Conservation (phyloP, 2,888 invertebrate genomes). For the Pachliopta kotzebuea region DNA sequence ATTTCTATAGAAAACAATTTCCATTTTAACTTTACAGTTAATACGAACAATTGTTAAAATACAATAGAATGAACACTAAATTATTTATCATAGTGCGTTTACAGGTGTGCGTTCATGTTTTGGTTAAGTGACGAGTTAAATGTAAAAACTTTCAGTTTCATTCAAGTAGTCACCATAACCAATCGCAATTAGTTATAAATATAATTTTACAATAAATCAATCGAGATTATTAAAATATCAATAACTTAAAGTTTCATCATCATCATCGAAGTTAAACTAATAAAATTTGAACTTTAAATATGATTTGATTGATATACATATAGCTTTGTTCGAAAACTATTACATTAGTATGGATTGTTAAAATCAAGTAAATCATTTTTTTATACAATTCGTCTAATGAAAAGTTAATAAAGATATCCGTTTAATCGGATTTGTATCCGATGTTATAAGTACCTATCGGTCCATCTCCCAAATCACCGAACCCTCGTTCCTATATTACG, state of each 20-base stretch:
- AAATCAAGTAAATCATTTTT: no score
- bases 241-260: no score
- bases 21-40: neutral
- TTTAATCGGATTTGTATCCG: neutral
- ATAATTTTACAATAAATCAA: conserved; percentile 32
- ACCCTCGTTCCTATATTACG: neutral
- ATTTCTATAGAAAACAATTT: neutral
- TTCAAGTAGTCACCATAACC: conserved; percentile 32
- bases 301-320: neutral
- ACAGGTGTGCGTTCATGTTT: conserved; percentile 11
- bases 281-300: neutral
- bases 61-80: neutral
- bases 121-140: no score
- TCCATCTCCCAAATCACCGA: conserved; percentile 40
- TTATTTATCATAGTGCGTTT: conserved; percentile 5
- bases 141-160: conserved; percentile 1
- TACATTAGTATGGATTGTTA: no score
- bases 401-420: no score
- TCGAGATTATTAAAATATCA: conserved; percentile 35
- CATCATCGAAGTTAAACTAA: conserved; percentile 24
- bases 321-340: neutral
- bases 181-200: conserved; percentile 21
- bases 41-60: neutral
- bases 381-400: no score
- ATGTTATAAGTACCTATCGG: conserved; percentile 40